Evolutionary conservation across 2,797 vertebrate species (phyloP), one percentile per base, ranked within the genome.

Genomic region (Buphagus erythrorhynchus): DNA sequence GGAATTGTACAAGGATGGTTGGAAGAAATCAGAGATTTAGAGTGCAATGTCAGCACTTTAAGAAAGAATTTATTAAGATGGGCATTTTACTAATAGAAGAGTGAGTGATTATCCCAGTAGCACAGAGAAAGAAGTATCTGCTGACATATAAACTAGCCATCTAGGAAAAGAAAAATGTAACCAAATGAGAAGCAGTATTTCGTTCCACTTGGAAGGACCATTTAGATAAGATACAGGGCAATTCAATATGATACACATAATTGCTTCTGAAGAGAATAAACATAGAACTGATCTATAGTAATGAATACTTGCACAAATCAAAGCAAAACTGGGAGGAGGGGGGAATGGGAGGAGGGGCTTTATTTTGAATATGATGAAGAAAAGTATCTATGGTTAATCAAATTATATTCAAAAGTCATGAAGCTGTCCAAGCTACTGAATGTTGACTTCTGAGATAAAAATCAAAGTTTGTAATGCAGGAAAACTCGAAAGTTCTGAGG

Each of bases 201-300:
- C 4, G 15, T 89, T 92, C 35, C 58, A 31, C 31, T 93, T 93
- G 35, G 46, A 87, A 94, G 71, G 29, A 89, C 25, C 45, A 89
- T 83, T 93, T 74, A 58, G 52, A 74, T 87, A 94, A 91, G 61
- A 89, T 33, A 77, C 18, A 86, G 42, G 46, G 36, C 72, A 91
- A 86, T 88, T 88, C 81, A 89, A 4, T 89, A 71, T 12, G 65
- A 89, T 74, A 57, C 42, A 74, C 45, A 22, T 87, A 91, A 89
- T 71, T 91, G 42, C 67, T 94, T 85, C 67, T 87, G 86, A 93
- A 87, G 61, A 89, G 52, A 79, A 96, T 81, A 91, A 94, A 91
- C 71, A 94, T 72, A 80, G 61, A 86, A 71, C 42, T 83, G 57
- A 74, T 68, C 28, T 86, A 45, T 61, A 73, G 29, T 73, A 85